These are phyloP conservation scores for Montipora efflorescens DNA, from an alignment of 64 coral and sea anemone genomes.

Conservation along the genomic window DNA sequence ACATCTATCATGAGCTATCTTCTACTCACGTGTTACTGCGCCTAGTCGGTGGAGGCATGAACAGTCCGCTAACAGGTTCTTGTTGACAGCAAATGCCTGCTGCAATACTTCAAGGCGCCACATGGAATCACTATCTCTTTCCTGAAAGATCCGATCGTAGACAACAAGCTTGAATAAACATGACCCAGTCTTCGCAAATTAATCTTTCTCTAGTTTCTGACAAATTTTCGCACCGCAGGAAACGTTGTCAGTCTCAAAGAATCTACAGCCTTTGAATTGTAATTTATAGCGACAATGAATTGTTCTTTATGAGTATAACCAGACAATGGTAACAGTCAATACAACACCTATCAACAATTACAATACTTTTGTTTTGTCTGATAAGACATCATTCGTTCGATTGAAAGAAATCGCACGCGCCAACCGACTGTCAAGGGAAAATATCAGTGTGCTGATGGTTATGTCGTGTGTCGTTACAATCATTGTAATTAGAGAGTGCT, in stretches of 20 bases:
- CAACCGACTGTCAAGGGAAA: neutral
- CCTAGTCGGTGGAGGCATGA: conserved; percentile 51
- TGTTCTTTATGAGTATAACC: neutral
- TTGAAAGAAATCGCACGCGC: neutral
- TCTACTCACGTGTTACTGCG: neutral
- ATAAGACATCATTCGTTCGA: neutral
- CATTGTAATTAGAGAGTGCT: neutral
- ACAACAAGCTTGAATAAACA: conserved; percentile 10
- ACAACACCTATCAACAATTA: neutral
- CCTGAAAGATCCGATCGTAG: conserved; percentile 7
- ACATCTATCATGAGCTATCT: neutral
- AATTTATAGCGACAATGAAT: neutral
- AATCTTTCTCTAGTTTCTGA: neutral
- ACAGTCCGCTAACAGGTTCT: neutral
- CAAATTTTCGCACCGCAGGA: neutral
- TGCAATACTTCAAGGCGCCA: conserved; percentile 6
- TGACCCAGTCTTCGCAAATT: neutral
- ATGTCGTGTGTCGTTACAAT: neutral
- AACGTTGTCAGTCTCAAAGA: neutral
- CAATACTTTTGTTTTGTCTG: neutral
- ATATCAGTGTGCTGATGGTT: neutral
- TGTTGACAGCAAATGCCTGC: conserved; percentile 17
- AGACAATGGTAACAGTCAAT: neutral
- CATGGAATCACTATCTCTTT: neutral
- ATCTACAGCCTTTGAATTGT: neutral